Percentiles rank a stretch among this genome's conserved stretches.
Evolutionary conservation across 2,797 vertebrate genomes (phyloP).

Genomic region (Anguilla obscura): DNA sequence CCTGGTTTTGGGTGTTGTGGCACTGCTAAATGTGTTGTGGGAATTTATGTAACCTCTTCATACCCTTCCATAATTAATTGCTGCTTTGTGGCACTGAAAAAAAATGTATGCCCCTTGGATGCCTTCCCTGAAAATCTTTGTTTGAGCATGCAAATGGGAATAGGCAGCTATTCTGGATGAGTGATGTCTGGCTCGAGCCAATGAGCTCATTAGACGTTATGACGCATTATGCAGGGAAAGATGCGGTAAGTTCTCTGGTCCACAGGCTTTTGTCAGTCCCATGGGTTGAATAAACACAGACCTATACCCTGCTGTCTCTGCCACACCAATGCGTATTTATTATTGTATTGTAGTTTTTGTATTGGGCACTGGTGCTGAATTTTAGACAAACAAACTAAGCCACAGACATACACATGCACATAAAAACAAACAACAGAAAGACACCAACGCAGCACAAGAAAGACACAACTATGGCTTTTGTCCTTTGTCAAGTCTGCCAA

Average conservation of each 20-base stretch:
- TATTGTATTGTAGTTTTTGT: background rate
- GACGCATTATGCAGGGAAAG: background rate
- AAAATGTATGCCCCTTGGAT: too few relatives aligned
- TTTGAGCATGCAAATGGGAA: too few relatives aligned
- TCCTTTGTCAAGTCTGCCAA: background rate
- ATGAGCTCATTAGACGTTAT: too few relatives aligned
- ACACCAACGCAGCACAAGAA: background rate
- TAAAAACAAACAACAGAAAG: background rate
- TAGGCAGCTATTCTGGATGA: too few relatives aligned
- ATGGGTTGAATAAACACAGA: slow-evolving; percentile 4
- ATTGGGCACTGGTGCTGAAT: background rate
- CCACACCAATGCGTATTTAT: background rate
- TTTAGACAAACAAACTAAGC: background rate
- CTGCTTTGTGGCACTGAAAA: too few relatives aligned
- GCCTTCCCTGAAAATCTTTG: too few relatives aligned
- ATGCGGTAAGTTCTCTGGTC: background rate
- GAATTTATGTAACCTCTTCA: too few relatives aligned
- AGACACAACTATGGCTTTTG: background rate
- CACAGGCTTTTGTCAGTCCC: background rate
- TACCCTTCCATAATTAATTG: too few relatives aligned
- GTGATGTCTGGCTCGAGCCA: too few relatives aligned
- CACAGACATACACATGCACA: background rate
- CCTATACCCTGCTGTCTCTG: background rate
- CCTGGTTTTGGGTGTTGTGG: too few relatives aligned
- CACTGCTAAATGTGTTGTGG: too few relatives aligned